Evolutionary conservation across 1,140 invertebrate species (phyloP).

Genomic region (Andrena cerasifolii): DNA sequence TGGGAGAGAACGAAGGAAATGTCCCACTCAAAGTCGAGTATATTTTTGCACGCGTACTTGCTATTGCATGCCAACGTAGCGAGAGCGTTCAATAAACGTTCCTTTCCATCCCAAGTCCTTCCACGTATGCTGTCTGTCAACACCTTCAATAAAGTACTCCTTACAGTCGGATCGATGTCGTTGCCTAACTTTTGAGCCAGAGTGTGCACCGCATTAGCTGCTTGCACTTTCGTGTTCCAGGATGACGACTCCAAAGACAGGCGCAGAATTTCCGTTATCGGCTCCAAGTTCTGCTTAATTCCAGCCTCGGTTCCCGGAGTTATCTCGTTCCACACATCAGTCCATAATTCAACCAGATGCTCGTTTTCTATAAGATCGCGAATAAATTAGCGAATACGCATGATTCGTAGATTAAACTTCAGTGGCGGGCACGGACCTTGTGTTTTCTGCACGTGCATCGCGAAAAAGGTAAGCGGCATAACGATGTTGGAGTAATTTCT

Average conservation of each 20-base stretch:
- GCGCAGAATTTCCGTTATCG: conserved; percentile 88
- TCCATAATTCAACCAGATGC: conserved; percentile 89
- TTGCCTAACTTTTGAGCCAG: conserved; percentile 89
- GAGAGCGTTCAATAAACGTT: conserved; percentile 90
- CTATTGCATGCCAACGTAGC: conserved; percentile 87
- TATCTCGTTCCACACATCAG: conserved; percentile 94
- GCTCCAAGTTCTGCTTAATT: conserved; percentile 89
- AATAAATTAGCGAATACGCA: conserved; percentile 11
- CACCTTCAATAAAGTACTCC: conserved; percentile 86
- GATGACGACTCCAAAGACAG: conserved; percentile 89
- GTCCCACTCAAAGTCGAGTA: background rate
- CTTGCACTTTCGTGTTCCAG: conserved; percentile 94
- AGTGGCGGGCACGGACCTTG: conserved; percentile 76
- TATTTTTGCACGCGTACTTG: conserved; percentile 83
- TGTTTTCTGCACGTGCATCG: conserved; percentile 91
- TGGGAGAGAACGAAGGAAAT: background rate
- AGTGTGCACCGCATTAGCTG: conserved; percentile 90
- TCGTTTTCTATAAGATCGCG: conserved; percentile 81
- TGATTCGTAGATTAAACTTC: background rate
- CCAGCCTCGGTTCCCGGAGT: conserved; percentile 93
- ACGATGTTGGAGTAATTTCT: conserved; percentile 90
- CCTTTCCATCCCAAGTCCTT: conserved; percentile 94
- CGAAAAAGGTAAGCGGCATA: conserved; percentile 93
- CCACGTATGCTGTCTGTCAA: conserved; percentile 89
- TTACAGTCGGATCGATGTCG: conserved; percentile 86